These are phyloP conservation scores for Jaculus jaculus DNA, from an alignment of 2,113 vertebrate genomes.

Conservation along the genomic window DNA sequence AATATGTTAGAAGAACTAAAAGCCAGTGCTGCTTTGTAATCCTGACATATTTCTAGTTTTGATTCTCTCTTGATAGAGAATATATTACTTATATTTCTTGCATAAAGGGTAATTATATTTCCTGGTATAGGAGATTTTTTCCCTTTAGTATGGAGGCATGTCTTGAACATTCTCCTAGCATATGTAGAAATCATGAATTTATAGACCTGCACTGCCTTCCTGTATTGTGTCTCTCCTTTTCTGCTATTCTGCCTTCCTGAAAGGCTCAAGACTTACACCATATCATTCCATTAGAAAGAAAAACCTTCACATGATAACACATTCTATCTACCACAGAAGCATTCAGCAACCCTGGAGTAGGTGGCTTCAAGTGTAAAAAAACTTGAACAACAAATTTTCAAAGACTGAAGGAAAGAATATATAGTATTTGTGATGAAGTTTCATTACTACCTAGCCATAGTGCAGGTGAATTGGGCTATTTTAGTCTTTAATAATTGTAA, in stretches of 20 bases:
- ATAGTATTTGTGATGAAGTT: background rate
- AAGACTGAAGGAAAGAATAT: slow-evolving; percentile 8
- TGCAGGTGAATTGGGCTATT: background rate
- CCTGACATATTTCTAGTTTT: slow-evolving; percentile 42
- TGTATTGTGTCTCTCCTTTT: background rate
- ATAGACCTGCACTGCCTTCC: background rate
- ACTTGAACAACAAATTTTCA: background rate
- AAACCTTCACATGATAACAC: background rate
- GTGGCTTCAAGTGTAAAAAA: slow-evolving; percentile 24
- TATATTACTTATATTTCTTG: background rate
- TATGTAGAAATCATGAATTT: background rate
- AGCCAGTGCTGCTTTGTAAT: slow-evolving; percentile 1
- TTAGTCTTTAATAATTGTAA: slow-evolving; percentile 15
- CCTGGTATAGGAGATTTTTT: background rate
- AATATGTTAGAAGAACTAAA: background rate
- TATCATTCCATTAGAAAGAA: background rate
- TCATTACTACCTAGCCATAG: background rate
- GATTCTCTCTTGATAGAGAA: background rate
- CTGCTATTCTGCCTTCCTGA: background rate
- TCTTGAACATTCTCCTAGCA: background rate
- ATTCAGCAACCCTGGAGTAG: background rate
- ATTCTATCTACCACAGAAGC: background rate
- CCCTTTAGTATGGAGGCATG: background rate
- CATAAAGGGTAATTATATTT: background rate
- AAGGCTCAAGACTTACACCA: background rate